Evolutionary conservation across 23 tunicate species (phyloP).

Genomic region (Corella eumyota): DNA sequence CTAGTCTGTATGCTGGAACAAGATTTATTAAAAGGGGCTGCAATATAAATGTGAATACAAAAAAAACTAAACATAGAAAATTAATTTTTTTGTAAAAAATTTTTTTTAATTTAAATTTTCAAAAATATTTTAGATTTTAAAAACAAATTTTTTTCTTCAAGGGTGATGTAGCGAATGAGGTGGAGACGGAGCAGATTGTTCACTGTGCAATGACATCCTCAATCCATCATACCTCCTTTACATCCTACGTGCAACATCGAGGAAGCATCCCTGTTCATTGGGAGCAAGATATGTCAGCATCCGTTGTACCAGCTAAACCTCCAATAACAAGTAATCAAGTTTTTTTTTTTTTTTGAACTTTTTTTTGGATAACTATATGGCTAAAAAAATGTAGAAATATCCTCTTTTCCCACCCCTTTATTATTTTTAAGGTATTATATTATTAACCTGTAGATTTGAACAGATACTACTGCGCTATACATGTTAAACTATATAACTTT

Average conservation of each 20-base stretch:
- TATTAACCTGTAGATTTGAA: background rate
- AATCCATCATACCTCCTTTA: slow-evolving; percentile 39
- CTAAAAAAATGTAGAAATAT: too few species aligned
- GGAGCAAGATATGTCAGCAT: slow-evolving; percentile 78
- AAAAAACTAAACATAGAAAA: background rate
- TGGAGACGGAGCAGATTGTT: slow-evolving; percentile 97
- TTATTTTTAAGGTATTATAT: background rate
- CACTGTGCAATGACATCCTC: slow-evolving; percentile 62
- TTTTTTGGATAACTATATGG: background rate
- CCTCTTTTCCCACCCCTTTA: too few species aligned
- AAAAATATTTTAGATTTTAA: background rate
- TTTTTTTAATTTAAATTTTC: background rate
- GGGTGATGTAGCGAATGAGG: slow-evolving; percentile 97
- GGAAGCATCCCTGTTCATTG: slow-evolving; percentile 92
- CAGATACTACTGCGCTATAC: too few species aligned
- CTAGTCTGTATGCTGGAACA: slow-evolving; percentile 78
- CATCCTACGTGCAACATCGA: slow-evolving; percentile 88
- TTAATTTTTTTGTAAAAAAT: background rate
- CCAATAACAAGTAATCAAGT: slow-evolving; percentile 50
- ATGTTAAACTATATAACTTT: too few species aligned
- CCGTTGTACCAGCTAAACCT: slow-evolving; percentile 94
- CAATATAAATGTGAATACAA: slow-evolving; percentile 31
- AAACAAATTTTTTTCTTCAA: background rate
- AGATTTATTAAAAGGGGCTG: slow-evolving; percentile 83
- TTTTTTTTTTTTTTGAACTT: background rate